These are phyloP conservation scores for Cyclopterus lumpus DNA, from an alignment of 2,797 vertebrate genomes.

Conservation along the genomic window DNA sequence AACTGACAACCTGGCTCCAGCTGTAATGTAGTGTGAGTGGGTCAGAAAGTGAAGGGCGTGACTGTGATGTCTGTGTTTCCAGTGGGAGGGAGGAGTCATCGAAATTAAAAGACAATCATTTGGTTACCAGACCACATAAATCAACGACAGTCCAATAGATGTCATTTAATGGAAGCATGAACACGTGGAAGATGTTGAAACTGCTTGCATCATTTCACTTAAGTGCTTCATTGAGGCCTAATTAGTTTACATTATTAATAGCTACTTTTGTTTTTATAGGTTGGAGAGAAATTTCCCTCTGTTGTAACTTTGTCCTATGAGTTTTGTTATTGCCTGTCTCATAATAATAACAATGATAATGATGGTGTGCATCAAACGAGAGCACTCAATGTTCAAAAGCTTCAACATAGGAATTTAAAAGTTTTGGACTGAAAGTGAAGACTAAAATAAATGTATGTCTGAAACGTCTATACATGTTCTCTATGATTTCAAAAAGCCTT, in stretches of 20 bases:
- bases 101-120: neutral
- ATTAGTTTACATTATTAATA: neutral
- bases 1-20: neutral
- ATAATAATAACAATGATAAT: neutral
- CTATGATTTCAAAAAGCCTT: too few species aligned
- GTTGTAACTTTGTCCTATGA: neutral
- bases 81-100: neutral
- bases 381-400: neutral
- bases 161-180: neutral
- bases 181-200: constrained; percentile 21
- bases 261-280: neutral
- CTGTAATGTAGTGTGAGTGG: neutral
- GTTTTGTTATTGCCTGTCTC: neutral
- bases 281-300: neutral
- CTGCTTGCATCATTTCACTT: constrained; percentile 8
- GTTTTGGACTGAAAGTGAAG: neutral
- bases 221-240: neutral
- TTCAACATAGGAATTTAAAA: too few species aligned
- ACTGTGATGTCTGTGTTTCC: constrained; percentile 25
- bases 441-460: neutral
- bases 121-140: constrained; percentile 16
- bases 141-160: neutral
- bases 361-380: too few species aligned
- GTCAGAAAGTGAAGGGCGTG: constrained; percentile 3
- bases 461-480: too few species aligned